These are phyloP conservation scores for Cyanoramphus novaezelandiae DNA, from an alignment of 2,113 vertebrate genomes.

Conservation along the genomic window DNA sequence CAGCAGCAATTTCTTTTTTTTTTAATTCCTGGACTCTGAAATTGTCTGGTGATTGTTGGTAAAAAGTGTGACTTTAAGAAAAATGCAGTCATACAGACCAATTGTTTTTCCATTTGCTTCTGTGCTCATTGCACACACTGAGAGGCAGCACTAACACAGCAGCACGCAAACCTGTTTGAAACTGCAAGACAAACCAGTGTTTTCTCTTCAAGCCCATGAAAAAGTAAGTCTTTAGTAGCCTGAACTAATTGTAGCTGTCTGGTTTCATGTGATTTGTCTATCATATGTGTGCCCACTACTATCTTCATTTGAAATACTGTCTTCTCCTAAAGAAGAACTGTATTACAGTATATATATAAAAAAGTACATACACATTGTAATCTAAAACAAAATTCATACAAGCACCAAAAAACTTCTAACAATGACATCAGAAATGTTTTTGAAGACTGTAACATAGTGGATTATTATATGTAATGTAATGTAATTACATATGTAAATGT, in stretches of 20 bases:
- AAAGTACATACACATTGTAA: background rate
- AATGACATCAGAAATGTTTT: background rate
- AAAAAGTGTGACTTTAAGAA: background rate
- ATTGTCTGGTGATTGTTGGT: fast-evolving
- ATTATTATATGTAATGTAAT: background rate
- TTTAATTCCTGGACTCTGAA: background rate
- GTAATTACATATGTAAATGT: background rate
- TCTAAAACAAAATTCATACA: background rate
- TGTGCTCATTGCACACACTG: fast-evolving
- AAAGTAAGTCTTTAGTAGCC: background rate
- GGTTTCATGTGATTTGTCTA: background rate
- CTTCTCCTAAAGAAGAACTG: background rate
- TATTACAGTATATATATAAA: background rate
- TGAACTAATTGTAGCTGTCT: background rate
- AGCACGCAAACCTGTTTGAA: fast-evolving
- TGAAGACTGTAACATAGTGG: background rate
- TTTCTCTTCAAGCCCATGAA: background rate
- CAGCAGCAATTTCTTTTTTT: background rate
- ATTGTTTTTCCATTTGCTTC: background rate
- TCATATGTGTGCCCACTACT: background rate
- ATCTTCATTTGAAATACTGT: background rate
- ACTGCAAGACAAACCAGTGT: background rate
- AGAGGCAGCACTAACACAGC: fast-evolving
- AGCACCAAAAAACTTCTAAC: background rate
- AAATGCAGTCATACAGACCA: background rate